phyloP scores from a whole-genome alignment of 92 coral and sea anemone genomes.

The Diadumene lineata region DNA sequence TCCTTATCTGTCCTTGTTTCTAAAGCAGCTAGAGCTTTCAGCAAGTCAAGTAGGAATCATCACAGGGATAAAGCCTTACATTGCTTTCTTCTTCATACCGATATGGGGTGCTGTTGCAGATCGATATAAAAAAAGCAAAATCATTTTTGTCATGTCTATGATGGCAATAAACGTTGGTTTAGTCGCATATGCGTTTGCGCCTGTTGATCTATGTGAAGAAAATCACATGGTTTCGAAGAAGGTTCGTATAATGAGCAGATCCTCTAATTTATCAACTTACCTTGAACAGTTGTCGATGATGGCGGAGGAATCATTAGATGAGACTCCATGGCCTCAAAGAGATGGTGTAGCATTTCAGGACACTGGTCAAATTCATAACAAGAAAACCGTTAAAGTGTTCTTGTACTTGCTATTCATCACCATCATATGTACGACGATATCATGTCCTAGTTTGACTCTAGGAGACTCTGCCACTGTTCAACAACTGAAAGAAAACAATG shows the following conservation, averaged over 20 bases:
- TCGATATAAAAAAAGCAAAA: slow-evolving; percentile 69
- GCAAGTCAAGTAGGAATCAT: slow-evolving; percentile 82
- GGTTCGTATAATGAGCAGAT: not conserved
- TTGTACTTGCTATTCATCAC: slow-evolving; percentile 82
- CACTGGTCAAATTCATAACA: slow-evolving; percentile 22
- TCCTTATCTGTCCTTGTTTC: slow-evolving; percentile 76
- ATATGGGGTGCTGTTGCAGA: slow-evolving; percentile 88
- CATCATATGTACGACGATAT: slow-evolving; percentile 69
- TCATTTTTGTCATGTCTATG: slow-evolving; percentile 67
- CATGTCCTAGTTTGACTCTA: slow-evolving; percentile 93
- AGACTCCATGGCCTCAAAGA: slow-evolving; percentile 84
- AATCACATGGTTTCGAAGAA: slow-evolving; percentile 22
- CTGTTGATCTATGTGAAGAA: slow-evolving; percentile 73
- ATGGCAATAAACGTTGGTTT: slow-evolving; percentile 71
- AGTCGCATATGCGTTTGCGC: slow-evolving; percentile 79
- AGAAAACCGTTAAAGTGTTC: slow-evolving; percentile 47
- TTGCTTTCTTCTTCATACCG: slow-evolving; percentile 86
- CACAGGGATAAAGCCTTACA: slow-evolving; percentile 83
- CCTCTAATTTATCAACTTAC: slow-evolving; percentile 25
- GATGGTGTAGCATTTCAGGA: slow-evolving; percentile 56
- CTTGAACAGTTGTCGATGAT: slow-evolving; percentile 56
- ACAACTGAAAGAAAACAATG: slow-evolving; percentile 69
- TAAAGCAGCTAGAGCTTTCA: slow-evolving; percentile 81
- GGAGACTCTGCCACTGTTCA: slow-evolving; percentile 97
- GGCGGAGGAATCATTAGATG: slow-evolving; percentile 68